Percentiles rank a stretch among this genome's conserved stretches.
phyloP scores from a whole-genome alignment of 2,797 vertebrate species.

The Gila robusta region DNA sequence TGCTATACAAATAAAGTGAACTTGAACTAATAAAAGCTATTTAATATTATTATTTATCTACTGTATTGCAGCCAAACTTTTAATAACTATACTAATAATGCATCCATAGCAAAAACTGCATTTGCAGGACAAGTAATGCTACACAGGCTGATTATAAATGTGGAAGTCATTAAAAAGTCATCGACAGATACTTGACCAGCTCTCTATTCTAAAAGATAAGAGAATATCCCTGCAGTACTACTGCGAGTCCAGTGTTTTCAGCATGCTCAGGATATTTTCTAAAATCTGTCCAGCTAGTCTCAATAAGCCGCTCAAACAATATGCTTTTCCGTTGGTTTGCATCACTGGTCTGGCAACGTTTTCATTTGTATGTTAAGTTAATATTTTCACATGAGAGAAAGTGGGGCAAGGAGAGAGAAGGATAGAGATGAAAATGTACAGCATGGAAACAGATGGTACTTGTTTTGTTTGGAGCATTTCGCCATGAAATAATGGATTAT shows the following conservation, averaged over 20 bases:
- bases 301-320: conserved; percentile 41
- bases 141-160: conserved; percentile 2
- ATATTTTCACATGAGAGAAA: conserved; percentile 43
- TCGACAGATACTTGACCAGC: not conserved
- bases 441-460: conserved; percentile 25
- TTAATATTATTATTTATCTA: not conserved
- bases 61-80: not conserved
- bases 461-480: conserved; percentile 2
- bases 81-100: not conserved
- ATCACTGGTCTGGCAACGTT: conserved; percentile 22
- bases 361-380: conserved; percentile 53
- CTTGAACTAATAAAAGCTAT: not conserved
- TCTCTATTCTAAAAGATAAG: not conserved
- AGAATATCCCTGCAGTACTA: not conserved
- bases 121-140: not conserved
- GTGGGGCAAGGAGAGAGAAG: conserved; percentile 30
- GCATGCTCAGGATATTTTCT: conserved; percentile 10
- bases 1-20: too few species aligned
- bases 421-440: conserved; percentile 33
- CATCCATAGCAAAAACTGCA: not conserved
- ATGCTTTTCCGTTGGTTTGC: conserved; percentile 11
- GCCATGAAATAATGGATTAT: conserved; percentile 17
- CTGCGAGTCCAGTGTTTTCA: conserved; percentile 13
- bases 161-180: conserved; percentile 19
- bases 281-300: conserved; percentile 20